Percentiles rank a stretch among this genome's conserved stretches.
Evolutionary conservation across 2,113 vertebrate species (phyloP).

Genomic region (Pseudopodoces humilis): DNA sequence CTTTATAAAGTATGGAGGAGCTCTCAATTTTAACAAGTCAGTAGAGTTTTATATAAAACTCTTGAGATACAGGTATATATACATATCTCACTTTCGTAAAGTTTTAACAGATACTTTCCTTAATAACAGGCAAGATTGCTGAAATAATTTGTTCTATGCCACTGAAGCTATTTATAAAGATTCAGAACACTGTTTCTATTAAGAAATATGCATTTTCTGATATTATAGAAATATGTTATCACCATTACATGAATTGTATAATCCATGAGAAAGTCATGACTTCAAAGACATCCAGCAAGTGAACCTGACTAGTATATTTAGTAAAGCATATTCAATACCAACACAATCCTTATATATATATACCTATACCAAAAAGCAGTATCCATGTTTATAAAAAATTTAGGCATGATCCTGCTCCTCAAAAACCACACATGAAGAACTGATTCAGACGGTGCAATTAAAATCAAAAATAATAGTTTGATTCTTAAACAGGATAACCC

Average conservation of each 20-base stretch:
- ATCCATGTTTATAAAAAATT: neutral
- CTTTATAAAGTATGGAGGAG: neutral
- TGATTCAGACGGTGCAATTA: neutral
- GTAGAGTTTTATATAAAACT: neutral
- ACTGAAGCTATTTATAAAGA: neutral
- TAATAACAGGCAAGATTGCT: neutral
- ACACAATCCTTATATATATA: neutral
- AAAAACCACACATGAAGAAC: neutral
- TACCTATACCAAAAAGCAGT: neutral
- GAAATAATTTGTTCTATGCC: neutral
- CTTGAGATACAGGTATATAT: neutral
- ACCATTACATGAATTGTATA: neutral
- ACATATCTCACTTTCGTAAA: neutral
- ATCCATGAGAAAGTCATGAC: neutral
- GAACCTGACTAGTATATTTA: neutral
- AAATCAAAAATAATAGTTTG: neutral
- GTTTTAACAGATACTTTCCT: neutral
- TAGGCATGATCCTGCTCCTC: neutral
- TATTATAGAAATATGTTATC: neutral
- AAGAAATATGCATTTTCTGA: neutral
- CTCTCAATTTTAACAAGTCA: neutral
- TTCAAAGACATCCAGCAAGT: neutral
- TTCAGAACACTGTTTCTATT: neutral
- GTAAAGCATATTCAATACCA: neutral
- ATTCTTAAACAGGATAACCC: neutral